Evolutionary conservation across 2,888 invertebrate species (phyloP).

Genomic region (Drosophila infuscata): DNA sequence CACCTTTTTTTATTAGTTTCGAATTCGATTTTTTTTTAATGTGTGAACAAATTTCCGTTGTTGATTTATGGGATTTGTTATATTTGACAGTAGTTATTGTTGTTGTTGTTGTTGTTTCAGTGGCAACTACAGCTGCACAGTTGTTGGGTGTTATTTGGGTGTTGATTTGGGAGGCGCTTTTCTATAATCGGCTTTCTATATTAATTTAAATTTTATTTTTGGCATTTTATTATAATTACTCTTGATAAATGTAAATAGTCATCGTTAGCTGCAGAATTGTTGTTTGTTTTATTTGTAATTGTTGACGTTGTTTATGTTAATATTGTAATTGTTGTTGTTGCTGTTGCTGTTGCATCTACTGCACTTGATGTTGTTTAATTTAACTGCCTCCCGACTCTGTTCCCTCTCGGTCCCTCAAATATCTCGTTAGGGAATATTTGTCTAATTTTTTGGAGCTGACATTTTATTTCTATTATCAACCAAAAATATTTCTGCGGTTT

Average conservation of each 20-base stretch:
- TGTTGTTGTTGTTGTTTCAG: conserved; percentile 20
- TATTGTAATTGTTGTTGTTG: conserved; percentile 35
- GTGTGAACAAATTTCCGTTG: conserved; percentile 60
- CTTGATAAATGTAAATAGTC: conserved; percentile 76
- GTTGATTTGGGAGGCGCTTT: conserved; percentile 8
- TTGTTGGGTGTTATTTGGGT: conserved; percentile 8
- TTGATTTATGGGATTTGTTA: conserved; percentile 82
- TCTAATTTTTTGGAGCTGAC: conserved; percentile 30
- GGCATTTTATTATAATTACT: conserved; percentile 80
- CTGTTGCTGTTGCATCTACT: conserved; percentile 40
- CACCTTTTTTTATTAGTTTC: neutral
- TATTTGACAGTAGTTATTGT: conserved; percentile 72
- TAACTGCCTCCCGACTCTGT: conserved; percentile 19
- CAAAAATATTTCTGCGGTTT: conserved; percentile 72
- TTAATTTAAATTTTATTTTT: conserved; percentile 81
- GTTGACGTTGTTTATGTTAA: conserved; percentile 38
- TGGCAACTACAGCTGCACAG: conserved; percentile 43
- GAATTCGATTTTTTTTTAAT: neutral
- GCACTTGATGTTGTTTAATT: conserved; percentile 69
- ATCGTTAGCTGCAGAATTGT: conserved; percentile 65
- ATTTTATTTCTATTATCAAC: conserved; percentile 37
- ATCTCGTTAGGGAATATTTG: conserved; percentile 45
- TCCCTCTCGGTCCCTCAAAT: conserved; percentile 6
- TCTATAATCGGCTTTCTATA: conserved; percentile 80
- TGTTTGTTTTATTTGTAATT: conserved; percentile 39